Conservation (phyloP, 2,113 vertebrate genomes). For the Morone saxatilis region DNA sequence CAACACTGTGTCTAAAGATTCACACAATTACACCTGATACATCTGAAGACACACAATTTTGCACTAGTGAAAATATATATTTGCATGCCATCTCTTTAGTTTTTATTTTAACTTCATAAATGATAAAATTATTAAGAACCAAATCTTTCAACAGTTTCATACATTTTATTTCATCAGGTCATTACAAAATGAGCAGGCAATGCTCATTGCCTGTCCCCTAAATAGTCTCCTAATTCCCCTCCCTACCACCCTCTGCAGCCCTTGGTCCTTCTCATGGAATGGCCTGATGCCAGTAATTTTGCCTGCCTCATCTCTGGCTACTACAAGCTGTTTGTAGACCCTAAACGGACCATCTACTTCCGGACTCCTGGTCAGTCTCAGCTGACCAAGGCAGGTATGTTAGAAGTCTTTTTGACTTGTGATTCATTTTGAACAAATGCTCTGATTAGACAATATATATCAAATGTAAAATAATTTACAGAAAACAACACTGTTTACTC, state of each 20-base stretch:
- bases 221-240: conserved; percentile 63
- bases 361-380: conserved; percentile 90
- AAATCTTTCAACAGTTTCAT: neutral
- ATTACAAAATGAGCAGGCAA: conserved; percentile 53
- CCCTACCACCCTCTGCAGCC: conserved; percentile 84
- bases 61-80: neutral
- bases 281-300: conserved; percentile 98
- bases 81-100: neutral
- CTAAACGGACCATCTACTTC: conserved; percentile 94
- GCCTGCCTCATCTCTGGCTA: conserved; percentile 97
- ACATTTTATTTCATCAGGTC: conserved; percentile 26
- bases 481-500: conserved; percentile 21
- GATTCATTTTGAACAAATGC: neutral
- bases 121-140: neutral
- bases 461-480: neutral
- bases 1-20: neutral
- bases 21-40: neutral
- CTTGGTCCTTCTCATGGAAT: conserved; percentile 97
- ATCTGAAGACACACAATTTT: neutral
- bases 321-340: conserved; percentile 97
- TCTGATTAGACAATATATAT: conserved; percentile 12
- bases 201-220: conserved; percentile 66
- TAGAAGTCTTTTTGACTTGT: conserved; percentile 66
- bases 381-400: conserved; percentile 98
- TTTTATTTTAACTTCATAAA: conserved; percentile 4